Percentiles rank a stretch among this genome's conserved stretches.
Evolutionary conservation across 2,888 invertebrate genomes (phyloP).

Genomic region (Clunio marinus): DNA sequence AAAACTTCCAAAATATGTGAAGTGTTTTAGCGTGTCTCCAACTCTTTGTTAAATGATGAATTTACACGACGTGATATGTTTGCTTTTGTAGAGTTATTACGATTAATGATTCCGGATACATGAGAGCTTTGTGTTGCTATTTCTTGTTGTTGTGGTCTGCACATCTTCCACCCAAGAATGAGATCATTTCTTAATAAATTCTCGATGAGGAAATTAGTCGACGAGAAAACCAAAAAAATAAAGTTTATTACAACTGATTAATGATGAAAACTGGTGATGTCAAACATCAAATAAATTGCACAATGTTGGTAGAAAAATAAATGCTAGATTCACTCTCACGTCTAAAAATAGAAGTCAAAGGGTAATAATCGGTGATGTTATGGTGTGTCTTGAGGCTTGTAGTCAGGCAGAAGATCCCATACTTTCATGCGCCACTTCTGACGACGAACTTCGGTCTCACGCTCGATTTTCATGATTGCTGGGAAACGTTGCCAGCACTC

Average conservation of each 20-base stretch:
- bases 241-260: too few relatives aligned
- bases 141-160: not conserved
- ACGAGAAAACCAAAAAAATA: too few relatives aligned
- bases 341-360: not conserved
- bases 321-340: too few relatives aligned
- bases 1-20: not conserved
- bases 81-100: constrained; percentile 11
- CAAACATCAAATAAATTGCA: too few relatives aligned
- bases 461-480: constrained; percentile 60
- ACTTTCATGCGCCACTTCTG: constrained; percentile 68
- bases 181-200: not conserved
- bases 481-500: constrained; percentile 63
- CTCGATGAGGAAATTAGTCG: not conserved
- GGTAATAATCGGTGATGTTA: not conserved
- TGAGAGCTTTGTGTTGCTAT: not conserved
- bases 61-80: not conserved
- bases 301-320: too few relatives aligned
- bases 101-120: constrained; percentile 20
- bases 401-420: constrained; percentile 67
- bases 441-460: constrained; percentile 64
- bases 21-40: not conserved
- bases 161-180: not conserved
- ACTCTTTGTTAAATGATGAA: constrained; percentile 5
- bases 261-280: too few relatives aligned
- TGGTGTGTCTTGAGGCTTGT: constrained; percentile 52